Evolutionary conservation across 1,140 invertebrate genomes (phyloP), one percentile per base, ranked within the genome.

Genomic region (Teleopsis dalmanni): DNA sequence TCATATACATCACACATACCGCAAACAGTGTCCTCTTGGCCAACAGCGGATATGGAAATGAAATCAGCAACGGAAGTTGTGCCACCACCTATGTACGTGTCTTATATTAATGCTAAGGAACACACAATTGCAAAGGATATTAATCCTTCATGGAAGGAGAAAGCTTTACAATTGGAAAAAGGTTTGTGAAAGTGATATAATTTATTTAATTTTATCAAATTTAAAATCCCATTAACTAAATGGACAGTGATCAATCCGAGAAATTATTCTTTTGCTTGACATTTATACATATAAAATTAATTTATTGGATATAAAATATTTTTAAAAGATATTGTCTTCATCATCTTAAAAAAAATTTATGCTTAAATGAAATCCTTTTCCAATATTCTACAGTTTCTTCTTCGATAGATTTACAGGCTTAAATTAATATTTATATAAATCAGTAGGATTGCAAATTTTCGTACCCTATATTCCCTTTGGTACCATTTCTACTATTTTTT

Each of bases 131-230:
- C 63, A 33, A 70, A 62, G 50, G 72, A 74, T 43, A 72, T 75
- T 26, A 58, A 65, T 48, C 57, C 64, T 2, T 72, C 74, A 14
- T 78, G 76, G 76, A 75, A 76, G 48, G 76, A 78, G 51, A 70
- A 75, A 31, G 77, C 76, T 0, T 47, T 78, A 49, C 76, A 78
- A 57, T 68, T 78, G 51, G 77, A 78, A 56, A 77, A 76, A 72
- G 77, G 76, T 73, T 59, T 14, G n/a, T 21, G 33, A 37, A 41
- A 21, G 5, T n/a, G 25, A 22, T 40, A n/a, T n/a, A n/a, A n/a
- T n/a, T n/a, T n/a, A n/a, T n/a, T n/a, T n/a, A n/a, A n/a, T n/a
- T n/a, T n/a, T n/a, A n/a, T n/a, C n/a, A n/a, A n/a, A n/a, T n/a
- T n/a, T n/a, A n/a, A n/a, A n/a, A n/a, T n/a, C n/a, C n/a, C n/a